Evolutionary conservation across 2,113 vertebrate genomes (phyloP).

Genomic region (Ailurus styani): DNA sequence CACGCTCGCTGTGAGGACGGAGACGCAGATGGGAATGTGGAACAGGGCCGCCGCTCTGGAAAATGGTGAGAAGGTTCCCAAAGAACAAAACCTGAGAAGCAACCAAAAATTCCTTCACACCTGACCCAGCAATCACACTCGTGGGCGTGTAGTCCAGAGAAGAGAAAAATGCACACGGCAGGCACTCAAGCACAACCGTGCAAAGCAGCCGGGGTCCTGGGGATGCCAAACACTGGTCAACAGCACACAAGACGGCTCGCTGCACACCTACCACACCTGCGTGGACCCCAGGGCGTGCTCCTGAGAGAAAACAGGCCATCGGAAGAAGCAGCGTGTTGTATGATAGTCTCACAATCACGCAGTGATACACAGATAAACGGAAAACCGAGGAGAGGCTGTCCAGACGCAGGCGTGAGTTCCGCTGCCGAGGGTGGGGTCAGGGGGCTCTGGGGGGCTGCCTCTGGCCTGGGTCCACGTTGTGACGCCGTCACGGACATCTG

Average conservation of each 20-base stretch:
- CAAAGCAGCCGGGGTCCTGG: accelerated
- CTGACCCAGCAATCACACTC: accelerated
- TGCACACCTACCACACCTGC: accelerated
- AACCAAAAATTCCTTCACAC: background rate
- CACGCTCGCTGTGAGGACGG: accelerated
- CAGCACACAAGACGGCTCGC: accelerated
- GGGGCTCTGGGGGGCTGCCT: accelerated
- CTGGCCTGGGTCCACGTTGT: accelerated
- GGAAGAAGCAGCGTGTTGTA: accelerated
- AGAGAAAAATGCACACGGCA: no score
- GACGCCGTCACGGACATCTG: accelerated
- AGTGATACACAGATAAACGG: accelerated
- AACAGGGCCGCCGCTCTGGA: background rate
- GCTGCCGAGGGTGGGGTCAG: accelerated
- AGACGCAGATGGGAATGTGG: accelerated
- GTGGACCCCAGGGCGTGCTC: accelerated
- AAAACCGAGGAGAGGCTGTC: accelerated
- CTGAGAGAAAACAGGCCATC: no score
- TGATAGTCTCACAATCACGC: no score
- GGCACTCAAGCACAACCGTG: no score
- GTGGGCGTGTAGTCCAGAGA: background rate
- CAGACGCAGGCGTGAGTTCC: background rate
- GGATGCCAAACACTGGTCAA: accelerated
- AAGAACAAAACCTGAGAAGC: background rate
- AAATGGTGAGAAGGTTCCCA: background rate